Base-by-base conservation (phyloP, 2,888 invertebrate species). In the Chrysotoxum bicinctum region DNA sequence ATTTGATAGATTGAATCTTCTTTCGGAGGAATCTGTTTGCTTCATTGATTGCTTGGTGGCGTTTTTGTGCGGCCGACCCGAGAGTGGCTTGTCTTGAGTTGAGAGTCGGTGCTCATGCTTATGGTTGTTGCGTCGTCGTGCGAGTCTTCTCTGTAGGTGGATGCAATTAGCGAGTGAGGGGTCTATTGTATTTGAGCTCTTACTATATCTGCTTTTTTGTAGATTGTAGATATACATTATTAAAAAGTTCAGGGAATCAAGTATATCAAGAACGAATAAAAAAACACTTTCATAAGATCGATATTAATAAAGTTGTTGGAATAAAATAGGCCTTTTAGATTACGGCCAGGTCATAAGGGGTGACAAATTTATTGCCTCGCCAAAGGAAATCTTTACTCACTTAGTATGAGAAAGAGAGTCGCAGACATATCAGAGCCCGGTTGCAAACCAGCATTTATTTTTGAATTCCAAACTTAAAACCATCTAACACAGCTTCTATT, bases 1-100 rank as follows among this genome's bases (percentile, higher is more conserved):
- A 85, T 85, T 85, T 85, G 85, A 85, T 85, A 85, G 85, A 85
- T 85, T 85, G 85, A 85, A 85, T 85, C 85, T 85, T 85, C 85
- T 85, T 85, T 85, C 85, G 76, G 85, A 81, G 21, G 85, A 85
- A 81, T 85, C 76, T 81, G 77, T 85, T 85, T 85, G 81, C 85
- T 85, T 85, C 85, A 81, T 62, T 81, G 85, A 85, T 85, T 85
- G 76, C 81, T 77, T 62, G 68, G 37, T 76, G 75, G 70, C 10
- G 52, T 50, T 70, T 75, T 69, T 83, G 72, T 60, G 19, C 16
- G 9, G 19, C 9, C 19, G 32, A 5, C 0, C 1, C 8, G 8
- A 56, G 32, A 35, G 19, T 35, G 0, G 7, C 12, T 6, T 35
- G 35, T 5, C 35, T 19, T 37, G 66, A 48, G 69, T n/a, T 52